Evolutionary conservation across 2,113 vertebrate genomes (phyloP).

Genomic region (Tilapia sparmanii): DNA sequence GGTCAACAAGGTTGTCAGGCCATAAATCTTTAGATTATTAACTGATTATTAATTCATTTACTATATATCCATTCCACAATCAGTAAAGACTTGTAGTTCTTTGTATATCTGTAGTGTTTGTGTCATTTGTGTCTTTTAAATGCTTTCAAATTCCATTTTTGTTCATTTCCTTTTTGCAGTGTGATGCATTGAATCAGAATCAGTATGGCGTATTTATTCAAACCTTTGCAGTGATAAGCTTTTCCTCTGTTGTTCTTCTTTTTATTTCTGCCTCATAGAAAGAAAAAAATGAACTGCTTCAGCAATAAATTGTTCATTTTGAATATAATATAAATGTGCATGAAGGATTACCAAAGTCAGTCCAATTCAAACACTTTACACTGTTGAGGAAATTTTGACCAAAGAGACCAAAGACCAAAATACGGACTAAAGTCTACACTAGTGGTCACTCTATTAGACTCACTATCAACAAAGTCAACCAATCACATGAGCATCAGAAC

Average conservation of each 20-base stretch:
- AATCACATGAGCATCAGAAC: not conserved
- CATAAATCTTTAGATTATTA: not conserved
- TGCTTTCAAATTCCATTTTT: not conserved
- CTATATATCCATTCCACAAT: not conserved
- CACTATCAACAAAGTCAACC: not conserved
- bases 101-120: not conserved
- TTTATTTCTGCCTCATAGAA: not conserved
- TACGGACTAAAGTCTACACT: not conserved
- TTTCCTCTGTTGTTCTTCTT: not conserved
- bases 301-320: not conserved
- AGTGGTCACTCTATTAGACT: accelerated
- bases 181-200: not conserved
- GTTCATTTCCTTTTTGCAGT: not conserved
- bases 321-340: not conserved
- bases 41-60: not conserved
- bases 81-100: not conserved
- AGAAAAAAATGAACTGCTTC: accelerated
- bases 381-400: not conserved
- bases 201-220: not conserved
- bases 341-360: not conserved
- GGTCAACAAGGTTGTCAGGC: not conserved
- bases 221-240: not conserved
- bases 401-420: not conserved
- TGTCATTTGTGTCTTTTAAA: not conserved
- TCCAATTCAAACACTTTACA: not conserved